Percentiles rank a stretch among this genome's conserved stretches.
Evolutionary conservation across 1,140 invertebrate genomes (phyloP).

Genomic region (Papilio polytes): DNA sequence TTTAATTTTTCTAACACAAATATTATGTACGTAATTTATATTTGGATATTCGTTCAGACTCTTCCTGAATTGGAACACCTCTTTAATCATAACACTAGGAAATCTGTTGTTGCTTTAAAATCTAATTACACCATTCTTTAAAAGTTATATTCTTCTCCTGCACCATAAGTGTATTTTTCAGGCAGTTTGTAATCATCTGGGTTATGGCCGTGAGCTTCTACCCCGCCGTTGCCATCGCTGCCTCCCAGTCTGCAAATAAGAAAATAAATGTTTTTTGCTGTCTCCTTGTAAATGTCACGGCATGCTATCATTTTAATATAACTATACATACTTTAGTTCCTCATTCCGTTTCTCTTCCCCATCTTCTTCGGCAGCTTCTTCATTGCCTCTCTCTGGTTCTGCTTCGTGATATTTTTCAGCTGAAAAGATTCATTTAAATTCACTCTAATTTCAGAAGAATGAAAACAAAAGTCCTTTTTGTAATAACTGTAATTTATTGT

Average conservation of each 20-base stretch:
- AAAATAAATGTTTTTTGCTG: no score
- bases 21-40: no score
- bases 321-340: slow-evolving; percentile 63
- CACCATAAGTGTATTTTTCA: slow-evolving; percentile 75
- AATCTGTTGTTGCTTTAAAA: background rate
- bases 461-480: background rate
- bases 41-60: no score
- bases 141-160: slow-evolving; percentile 74
- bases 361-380: slow-evolving; percentile 48
- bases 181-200: slow-evolving; percentile 74
- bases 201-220: slow-evolving; percentile 76
- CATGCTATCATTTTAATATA: background rate
- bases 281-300: background rate
- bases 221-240: slow-evolving; percentile 72
- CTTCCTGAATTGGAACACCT: no score
- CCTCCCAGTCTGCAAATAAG: slow-evolving; percentile 64
- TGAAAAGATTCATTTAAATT: slow-evolving; percentile 34
- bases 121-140: slow-evolving; percentile 41
- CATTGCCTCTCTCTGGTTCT: slow-evolving; percentile 54
- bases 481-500: background rate
- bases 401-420: slow-evolving; percentile 45
- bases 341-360: slow-evolving; percentile 54
- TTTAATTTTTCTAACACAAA: no score
- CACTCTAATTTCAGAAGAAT: background rate
- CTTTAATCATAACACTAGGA: background rate